Evolutionary conservation across 2,797 vertebrate genomes (phyloP).

Genomic region (Eulemur albifrons): DNA sequence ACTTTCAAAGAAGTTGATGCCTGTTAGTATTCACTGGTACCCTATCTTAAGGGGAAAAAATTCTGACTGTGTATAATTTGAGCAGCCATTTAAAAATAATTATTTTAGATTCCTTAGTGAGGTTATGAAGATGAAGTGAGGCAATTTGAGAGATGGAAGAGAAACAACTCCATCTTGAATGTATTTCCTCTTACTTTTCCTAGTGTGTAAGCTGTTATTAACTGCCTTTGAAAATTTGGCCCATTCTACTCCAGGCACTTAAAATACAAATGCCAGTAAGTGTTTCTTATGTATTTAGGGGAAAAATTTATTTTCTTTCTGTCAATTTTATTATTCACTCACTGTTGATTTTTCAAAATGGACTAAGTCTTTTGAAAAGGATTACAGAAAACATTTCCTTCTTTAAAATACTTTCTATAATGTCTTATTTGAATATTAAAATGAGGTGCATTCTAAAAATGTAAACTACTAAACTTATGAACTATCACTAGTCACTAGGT

Average conservation of each 20-base stretch:
- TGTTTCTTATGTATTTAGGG: background rate
- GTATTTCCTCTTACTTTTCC: background rate
- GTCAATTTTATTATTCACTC: background rate
- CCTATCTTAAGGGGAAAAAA: background rate
- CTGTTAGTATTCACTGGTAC: background rate
- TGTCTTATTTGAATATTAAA: background rate
- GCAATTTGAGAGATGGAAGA: background rate
- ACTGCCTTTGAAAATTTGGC: constrained; percentile 3
- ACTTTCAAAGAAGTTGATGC: background rate
- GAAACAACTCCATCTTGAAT: background rate
- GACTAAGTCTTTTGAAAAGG: background rate
- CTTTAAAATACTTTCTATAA: constrained; percentile 22
- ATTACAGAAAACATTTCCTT: background rate
- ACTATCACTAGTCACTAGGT: background rate
- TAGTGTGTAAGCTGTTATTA: background rate
- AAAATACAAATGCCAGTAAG: background rate
- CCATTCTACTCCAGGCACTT: background rate
- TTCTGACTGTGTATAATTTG: background rate
- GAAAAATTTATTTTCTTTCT: background rate
- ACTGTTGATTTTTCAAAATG: background rate
- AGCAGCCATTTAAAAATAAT: background rate
- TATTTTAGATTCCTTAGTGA: background rate
- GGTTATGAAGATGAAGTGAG: background rate
- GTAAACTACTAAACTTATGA: background rate
- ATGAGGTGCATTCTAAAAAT: background rate